A percentile compares a stretch with the other conserved stretches of the same genome.
Evolutionary conservation across 1,140 invertebrate species (phyloP).

Genomic region (honey bee (Apis mellifera)): Amel_HAv3.1 CM009931.2:18929001-18929500

Average conservation of each 20-base stretch:
- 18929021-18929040: not conserved
- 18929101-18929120: slow-evolving; percentile 69
- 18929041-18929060: not conserved
- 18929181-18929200: slow-evolving; percentile 79
- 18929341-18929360: slow-evolving; percentile 50
- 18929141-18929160: slow-evolving; percentile 81
- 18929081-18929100: slow-evolving; percentile 11
- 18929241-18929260: slow-evolving; percentile 46
- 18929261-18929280: slow-evolving; percentile 31
- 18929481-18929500: slow-evolving; percentile 58
- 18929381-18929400: slow-evolving; percentile 6
- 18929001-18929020: not conserved
- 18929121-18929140: slow-evolving; percentile 78
- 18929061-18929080: too few relatives aligned
- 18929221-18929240: slow-evolving; percentile 46
- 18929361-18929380: not conserved
- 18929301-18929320: slow-evolving; percentile 48
- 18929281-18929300: slow-evolving; percentile 34
- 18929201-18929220: slow-evolving; percentile 59
- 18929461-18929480: slow-evolving; percentile 57
- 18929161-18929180: slow-evolving; percentile 80
- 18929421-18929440: slow-evolving; percentile 61
- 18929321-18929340: slow-evolving; percentile 52
- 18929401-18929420: slow-evolving; percentile 30
- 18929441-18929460: slow-evolving; percentile 48